phyloP scores from a whole-genome alignment of 2,797 vertebrate species.

The Chloroceryle amazona region DNA sequence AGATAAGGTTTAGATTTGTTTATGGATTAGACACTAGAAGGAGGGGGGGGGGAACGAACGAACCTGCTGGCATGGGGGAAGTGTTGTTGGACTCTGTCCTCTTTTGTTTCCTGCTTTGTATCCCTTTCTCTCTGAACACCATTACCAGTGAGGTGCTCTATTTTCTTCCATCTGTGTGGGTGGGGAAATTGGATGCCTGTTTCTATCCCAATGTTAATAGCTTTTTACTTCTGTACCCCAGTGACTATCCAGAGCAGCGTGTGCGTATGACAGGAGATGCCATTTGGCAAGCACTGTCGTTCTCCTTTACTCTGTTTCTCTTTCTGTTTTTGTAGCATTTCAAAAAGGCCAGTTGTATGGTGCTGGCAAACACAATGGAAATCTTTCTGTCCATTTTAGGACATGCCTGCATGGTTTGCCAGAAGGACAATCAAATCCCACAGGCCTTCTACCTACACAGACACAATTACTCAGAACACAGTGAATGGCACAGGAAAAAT shows the following conservation, averaged over 20 bases:
- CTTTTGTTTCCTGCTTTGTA: neutral
- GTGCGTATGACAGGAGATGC: slow-evolving; percentile 10
- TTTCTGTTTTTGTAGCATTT: slow-evolving; percentile 21
- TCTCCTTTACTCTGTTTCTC: neutral
- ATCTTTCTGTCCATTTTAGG: slow-evolving; percentile 17
- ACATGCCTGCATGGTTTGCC: neutral
- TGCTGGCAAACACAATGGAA: slow-evolving; percentile 22
- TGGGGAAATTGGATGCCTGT: neutral
- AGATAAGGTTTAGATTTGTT: neutral
- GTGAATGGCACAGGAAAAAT: neutral
- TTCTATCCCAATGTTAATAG: slow-evolving; percentile 37
- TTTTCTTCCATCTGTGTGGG: slow-evolving; percentile 43
- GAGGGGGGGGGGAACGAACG: neutral
- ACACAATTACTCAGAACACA: neutral
- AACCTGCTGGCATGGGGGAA: neutral
- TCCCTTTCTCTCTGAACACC: neutral
- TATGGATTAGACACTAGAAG: neutral
- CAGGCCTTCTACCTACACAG: neutral
- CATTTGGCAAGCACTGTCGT: slow-evolving; percentile 21
- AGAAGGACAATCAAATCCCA: slow-evolving; percentile 47
- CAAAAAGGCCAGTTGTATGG: slow-evolving; percentile 22
- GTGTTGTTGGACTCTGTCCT: neutral
- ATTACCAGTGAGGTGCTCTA: neutral
- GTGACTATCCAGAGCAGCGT: neutral
- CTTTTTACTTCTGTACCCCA: slow-evolving; percentile 25